Conservation (phyloP, 2,888 invertebrate species). For the Venusia cambrica region DNA sequence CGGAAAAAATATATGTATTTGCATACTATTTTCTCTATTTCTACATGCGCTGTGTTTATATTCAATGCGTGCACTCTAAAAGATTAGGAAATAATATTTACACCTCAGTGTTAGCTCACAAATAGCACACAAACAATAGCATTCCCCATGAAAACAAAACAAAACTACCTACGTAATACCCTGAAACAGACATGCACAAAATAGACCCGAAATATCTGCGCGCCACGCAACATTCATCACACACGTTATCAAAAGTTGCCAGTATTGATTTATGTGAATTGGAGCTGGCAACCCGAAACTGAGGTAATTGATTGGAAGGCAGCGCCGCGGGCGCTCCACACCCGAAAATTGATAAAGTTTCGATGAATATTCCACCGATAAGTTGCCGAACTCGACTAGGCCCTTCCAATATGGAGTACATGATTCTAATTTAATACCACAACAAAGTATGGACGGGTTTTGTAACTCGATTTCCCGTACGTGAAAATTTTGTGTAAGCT, state of each 20-base stretch:
- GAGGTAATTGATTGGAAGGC: constrained; percentile 42
- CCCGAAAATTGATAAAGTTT: constrained; percentile 53
- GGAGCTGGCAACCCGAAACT: constrained; percentile 25
- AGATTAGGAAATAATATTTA: too few relatives aligned
- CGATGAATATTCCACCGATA: constrained; percentile 41
- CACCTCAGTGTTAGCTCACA: too few relatives aligned
- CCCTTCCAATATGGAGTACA: constrained; percentile 32
- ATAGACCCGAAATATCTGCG: background rate
- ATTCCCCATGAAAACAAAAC: too few relatives aligned
- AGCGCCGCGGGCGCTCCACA: constrained; percentile 34
- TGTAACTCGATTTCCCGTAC: constrained; percentile 5
- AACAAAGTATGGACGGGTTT: constrained; percentile 24
- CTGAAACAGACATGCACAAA: too few relatives aligned
- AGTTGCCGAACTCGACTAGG: constrained; percentile 25
- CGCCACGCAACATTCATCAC: constrained; percentile 6
- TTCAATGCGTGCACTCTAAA: too few relatives aligned
- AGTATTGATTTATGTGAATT: constrained; percentile 22
- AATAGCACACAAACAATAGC: too few relatives aligned
- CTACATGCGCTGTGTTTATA: too few relatives aligned
- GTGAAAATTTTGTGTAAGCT: background rate
- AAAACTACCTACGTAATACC: too few relatives aligned
- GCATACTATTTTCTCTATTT: too few relatives aligned
- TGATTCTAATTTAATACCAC: constrained; percentile 38
- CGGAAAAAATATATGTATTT: too few relatives aligned
- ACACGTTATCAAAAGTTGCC: constrained; percentile 16